phyloP scores from a whole-genome alignment of 2,113 vertebrate genomes.

The Mugil cephalus region DNA sequence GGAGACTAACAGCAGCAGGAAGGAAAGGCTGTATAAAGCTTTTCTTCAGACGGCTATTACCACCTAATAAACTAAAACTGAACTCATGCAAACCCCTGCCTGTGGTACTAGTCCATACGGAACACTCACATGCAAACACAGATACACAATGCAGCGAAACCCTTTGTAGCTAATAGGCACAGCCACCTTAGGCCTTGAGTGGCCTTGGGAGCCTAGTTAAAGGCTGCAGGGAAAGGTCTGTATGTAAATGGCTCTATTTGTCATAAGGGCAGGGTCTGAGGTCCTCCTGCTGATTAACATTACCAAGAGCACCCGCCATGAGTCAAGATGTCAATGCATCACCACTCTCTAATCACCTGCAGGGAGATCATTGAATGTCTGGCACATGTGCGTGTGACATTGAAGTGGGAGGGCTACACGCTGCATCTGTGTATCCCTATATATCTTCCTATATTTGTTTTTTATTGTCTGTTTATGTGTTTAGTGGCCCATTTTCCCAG shows the following conservation, averaged over 20 bases:
- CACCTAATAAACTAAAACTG: no score
- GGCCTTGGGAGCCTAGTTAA: constrained; percentile 39
- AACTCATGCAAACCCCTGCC: no score
- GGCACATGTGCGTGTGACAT: constrained; percentile 1
- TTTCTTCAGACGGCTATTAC: no score
- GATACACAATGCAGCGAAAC: constrained; percentile 1
- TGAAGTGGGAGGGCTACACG: neutral
- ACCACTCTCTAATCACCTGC: constrained; percentile 37
- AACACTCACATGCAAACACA: neutral
- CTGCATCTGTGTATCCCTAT: neutral
- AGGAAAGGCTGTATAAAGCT: no score
- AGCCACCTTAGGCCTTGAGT: constrained; percentile 14
- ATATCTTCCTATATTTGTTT: neutral
- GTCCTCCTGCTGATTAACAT: constrained; percentile 50
- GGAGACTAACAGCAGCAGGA: no score
- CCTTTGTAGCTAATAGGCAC: constrained; percentile 27
- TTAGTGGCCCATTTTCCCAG: neutral
- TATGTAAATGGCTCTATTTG: constrained; percentile 58
- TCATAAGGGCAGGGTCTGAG: constrained; percentile 35
- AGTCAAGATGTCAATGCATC: constrained; percentile 61
- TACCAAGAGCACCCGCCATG: constrained; percentile 29
- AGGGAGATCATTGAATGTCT: constrained; percentile 26
- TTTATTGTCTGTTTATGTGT: constrained; percentile 7
- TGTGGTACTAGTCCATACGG: neutral
- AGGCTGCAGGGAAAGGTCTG: constrained; percentile 35